Evolutionary conservation across 1,140 invertebrate species (phyloP).

Genomic region (Conus betulinus): DNA sequence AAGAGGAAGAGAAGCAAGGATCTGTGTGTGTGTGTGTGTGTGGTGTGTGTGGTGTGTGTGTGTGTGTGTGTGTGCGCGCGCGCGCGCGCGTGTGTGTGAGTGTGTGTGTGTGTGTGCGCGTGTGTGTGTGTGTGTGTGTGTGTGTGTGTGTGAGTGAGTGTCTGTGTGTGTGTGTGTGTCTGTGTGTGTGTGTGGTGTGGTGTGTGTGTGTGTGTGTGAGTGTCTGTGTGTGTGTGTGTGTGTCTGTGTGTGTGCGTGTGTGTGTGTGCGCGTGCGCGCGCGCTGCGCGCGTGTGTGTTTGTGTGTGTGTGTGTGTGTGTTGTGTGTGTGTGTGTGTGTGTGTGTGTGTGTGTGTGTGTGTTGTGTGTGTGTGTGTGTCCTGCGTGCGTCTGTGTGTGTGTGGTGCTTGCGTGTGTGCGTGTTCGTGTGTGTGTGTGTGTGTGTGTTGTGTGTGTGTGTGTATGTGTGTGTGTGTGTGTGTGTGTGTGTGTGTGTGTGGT

Average conservation of each 20-base stretch:
- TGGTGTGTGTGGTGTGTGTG: background rate
- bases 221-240: conserved; percentile 18
- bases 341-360: conserved; percentile 25
- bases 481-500: background rate
- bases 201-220: background rate
- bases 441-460: background rate
- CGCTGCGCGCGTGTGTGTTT: no score
- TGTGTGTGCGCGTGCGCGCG: no score
- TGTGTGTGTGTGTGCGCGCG: no score
- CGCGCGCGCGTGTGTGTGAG: conserved; percentile 18
- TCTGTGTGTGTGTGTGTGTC: conserved; percentile 9
- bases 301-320: background rate
- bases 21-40: no score
- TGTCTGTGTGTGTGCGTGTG: conserved; percentile 20
- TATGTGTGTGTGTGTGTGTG: conserved; percentile 17
- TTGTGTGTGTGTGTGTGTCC: conserved; percentile 27
- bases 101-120: conserved; percentile 10
- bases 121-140: background rate
- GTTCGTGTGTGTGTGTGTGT: conserved; percentile 22
- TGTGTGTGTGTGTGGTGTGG: background rate
- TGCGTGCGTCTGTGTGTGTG: conserved; percentile 15
- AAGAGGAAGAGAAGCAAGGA: no score
- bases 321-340: conserved; percentile 22
- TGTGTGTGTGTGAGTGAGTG: background rate
- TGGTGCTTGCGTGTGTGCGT: background rate